These are phyloP conservation scores for Macrochelys suwanniensis DNA, from an alignment of 2,797 vertebrate species.

Conservation along the genomic window DNA sequence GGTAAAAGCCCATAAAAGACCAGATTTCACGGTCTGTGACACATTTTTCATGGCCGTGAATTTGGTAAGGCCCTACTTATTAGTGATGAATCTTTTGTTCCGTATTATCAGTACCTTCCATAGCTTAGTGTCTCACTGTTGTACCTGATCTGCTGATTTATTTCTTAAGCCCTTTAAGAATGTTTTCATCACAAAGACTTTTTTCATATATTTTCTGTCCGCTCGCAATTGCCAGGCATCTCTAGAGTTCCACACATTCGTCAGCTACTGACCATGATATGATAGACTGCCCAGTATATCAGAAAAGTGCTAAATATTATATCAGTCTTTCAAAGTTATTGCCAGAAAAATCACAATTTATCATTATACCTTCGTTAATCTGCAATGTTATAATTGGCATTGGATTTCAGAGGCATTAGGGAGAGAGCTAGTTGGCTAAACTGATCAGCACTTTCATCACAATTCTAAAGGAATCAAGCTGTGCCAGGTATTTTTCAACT, in stretches of 20 bases:
- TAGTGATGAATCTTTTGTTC: neutral
- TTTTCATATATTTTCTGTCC: conserved; percentile 11
- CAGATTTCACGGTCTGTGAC: no score
- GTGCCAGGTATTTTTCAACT: neutral
- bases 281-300: neutral
- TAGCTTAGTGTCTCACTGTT: neutral
- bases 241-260: conserved; percentile 9
- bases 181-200: neutral
- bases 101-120: neutral
- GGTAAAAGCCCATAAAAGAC: no score
- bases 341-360: neutral
- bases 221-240: neutral
- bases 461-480: neutral
- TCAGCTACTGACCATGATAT: fast-evolving
- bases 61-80: neutral
- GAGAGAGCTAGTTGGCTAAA: neutral
- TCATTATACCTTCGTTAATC: neutral
- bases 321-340: neutral
- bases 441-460: neutral
- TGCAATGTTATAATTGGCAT: neutral
- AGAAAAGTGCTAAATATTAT: conserved; percentile 6
- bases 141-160: neutral
- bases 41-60: no score
- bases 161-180: neutral
- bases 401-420: neutral